Percentiles rank a stretch among this genome's conserved stretches.
These are phyloP conservation scores for Lynx canadensis DNA, from an alignment of 2,113 vertebrate species.

Conservation along the genomic window DNA sequence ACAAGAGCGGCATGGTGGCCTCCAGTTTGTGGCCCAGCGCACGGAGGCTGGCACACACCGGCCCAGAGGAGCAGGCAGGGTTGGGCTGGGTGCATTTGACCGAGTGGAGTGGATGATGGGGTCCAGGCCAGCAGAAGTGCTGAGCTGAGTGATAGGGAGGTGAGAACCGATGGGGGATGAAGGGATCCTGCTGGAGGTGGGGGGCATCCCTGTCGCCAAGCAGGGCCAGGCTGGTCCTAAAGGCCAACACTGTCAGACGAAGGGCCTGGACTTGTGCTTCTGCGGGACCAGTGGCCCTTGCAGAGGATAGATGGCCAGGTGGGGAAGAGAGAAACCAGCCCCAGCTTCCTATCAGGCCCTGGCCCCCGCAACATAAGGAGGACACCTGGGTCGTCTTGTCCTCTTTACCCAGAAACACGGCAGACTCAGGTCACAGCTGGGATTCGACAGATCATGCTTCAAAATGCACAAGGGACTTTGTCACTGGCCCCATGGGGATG, in stretches of 20 bases:
- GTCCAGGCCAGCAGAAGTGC: neutral
- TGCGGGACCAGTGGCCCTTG: neutral
- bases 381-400: neutral
- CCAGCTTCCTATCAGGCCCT: neutral
- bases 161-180: neutral
- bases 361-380: neutral
- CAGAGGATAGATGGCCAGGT: neutral
- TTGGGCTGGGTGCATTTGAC: neutral
- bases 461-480: neutral
- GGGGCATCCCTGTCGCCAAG: neutral
- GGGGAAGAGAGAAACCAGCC: neutral
- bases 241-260: neutral
- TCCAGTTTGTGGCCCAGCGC: neutral
- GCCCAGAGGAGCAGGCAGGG: neutral
- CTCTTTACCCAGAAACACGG: neutral
- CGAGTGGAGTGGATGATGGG: rapidly evolving
- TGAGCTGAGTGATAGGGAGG: neutral
- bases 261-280: neutral
- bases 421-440: neutral
- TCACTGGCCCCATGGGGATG: neutral
- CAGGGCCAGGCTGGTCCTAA: neutral
- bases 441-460: neutral
- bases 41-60: rapidly evolving
- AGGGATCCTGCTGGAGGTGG: no score
- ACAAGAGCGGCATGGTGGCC: rapidly evolving